Evolutionary conservation across 2,888 invertebrate species (phyloP).

Genomic region (Lomographa bimaculata): DNA sequence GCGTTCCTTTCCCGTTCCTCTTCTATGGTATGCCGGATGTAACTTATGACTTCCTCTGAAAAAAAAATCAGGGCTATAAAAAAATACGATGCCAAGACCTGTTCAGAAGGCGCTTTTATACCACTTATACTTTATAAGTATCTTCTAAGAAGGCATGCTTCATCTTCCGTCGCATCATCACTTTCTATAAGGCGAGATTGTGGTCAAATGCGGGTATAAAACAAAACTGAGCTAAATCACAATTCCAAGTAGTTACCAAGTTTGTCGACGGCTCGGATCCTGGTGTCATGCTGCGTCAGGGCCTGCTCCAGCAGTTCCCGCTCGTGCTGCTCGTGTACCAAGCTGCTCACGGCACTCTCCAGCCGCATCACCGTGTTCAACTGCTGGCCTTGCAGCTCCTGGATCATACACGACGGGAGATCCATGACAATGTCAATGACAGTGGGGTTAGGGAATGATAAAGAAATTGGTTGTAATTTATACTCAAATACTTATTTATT

Average conservation of each 20-base stretch:
- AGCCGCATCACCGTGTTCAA: conserved; percentile 72
- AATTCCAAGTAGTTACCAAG: conserved; percentile 55
- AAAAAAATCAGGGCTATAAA: conserved; percentile 8
- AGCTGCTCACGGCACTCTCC: conserved; percentile 72
- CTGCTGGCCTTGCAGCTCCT: conserved; percentile 81
- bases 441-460: neutral
- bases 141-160: too few relatives aligned
- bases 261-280: conserved; percentile 61
- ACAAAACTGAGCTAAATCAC: too few relatives aligned
- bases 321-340: conserved; percentile 74
- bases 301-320: conserved; percentile 72
- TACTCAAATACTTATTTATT: too few relatives aligned
- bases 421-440: conserved; percentile 1
- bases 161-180: too few relatives aligned
- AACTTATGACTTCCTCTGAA: conserved; percentile 70
- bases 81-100: too few relatives aligned
- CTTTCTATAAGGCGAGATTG: too few relatives aligned
- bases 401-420: conserved; percentile 20
- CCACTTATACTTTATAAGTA: too few relatives aligned
- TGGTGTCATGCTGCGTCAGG: conserved; percentile 68
- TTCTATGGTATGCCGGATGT: conserved; percentile 66
- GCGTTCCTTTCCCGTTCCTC: conserved; percentile 69
- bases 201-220: too few relatives aligned
- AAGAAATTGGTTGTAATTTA: too few relatives aligned
- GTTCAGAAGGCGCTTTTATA: too few relatives aligned